These are phyloP conservation scores for Laticauda laticaudata DNA, from an alignment of 2,113 vertebrate species.

Conservation along the genomic window DNA sequence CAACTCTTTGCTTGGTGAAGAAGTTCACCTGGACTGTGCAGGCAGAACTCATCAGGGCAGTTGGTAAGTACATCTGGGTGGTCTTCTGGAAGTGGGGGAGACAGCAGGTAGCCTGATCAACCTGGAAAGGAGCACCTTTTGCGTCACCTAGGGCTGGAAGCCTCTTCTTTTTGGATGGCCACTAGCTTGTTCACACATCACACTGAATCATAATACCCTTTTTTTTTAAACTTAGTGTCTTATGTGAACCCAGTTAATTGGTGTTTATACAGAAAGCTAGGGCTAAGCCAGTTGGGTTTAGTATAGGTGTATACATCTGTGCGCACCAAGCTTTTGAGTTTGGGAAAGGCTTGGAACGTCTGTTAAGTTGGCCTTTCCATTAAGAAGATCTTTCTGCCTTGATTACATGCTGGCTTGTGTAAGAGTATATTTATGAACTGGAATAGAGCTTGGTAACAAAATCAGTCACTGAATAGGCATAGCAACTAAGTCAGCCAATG, in stretches of 20 bases:
- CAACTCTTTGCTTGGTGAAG: conserved; percentile 91
- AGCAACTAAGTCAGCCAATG: too few relatives aligned
- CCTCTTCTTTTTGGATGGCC: not conserved
- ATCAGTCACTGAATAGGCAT: too few relatives aligned
- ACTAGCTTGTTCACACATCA: not conserved
- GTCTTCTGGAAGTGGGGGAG: not conserved
- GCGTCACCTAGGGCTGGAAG: not conserved
- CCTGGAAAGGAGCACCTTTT: not conserved
- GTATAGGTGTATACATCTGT: not conserved
- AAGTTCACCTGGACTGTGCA: conserved; percentile 89
- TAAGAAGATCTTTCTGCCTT: not conserved
- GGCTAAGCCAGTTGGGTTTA: not conserved
- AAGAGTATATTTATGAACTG: too few relatives aligned
- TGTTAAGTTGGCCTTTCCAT: not conserved
- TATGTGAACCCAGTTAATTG: not conserved
- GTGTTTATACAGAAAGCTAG: not conserved
- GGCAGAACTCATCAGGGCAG: conserved; percentile 89
- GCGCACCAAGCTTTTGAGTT: not conserved
- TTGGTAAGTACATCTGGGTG: conserved; percentile 76
- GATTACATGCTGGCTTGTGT: not conserved
- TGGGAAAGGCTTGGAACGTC: not conserved
- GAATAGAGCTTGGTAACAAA: too few relatives aligned
- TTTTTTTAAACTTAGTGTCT: not conserved
- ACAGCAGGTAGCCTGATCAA: not conserved
- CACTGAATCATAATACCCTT: not conserved